Evolutionary conservation across 1,140 invertebrate species (phyloP), one percentile per base, ranked within the genome.

Genomic region (Orchesella cincta): DNA sequence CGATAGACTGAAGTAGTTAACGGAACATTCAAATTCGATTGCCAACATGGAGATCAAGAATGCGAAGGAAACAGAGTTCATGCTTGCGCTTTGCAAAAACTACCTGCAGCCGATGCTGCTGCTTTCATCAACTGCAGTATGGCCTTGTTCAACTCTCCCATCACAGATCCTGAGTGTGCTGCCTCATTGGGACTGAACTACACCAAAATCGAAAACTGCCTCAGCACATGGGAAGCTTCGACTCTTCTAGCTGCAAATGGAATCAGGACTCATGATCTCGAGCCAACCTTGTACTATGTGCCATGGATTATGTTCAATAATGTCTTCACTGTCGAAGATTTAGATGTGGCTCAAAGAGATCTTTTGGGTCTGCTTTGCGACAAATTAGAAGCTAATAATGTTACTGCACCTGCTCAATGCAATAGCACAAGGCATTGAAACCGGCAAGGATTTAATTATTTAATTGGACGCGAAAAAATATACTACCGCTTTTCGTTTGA

Each of bases 301-400:
- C 90, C 90, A 0, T 90, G 90, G 31, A 84, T 91, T 51, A 83
- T 89, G 1, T 86, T 89, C 39, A 88, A 91, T 79, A 23, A 73
- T 8, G 67, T 64, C 14, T 82, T 34, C 20, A 79, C 36, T 20
- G 67, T 36, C 0, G 75, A 72, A 0, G 81, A 82, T 39, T 29
- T 82, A 34, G 23, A 57, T n/a, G 23, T 74, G 3, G 75, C 72
- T 34, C 77, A 82, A 57, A 0, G n/a, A 16, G 33, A 72, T 80
- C 79, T 33, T 80, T 78, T 72, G 33, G 39, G 20, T 28, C 35
- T 73, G 20, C n/a, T 73, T 36, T 73, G 64, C 23, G 54, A 76
- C 3, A 70, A 71, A n/a, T 52, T 75, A 8, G 73, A 12, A 14
- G 31, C 28, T 35, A 2, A 62, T n/a, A 73, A 73, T 73, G 39